Evolutionary conservation across 2,113 vertebrate genomes (phyloP).

Genomic region (Machaerirhynchus nigripectus): DNA sequence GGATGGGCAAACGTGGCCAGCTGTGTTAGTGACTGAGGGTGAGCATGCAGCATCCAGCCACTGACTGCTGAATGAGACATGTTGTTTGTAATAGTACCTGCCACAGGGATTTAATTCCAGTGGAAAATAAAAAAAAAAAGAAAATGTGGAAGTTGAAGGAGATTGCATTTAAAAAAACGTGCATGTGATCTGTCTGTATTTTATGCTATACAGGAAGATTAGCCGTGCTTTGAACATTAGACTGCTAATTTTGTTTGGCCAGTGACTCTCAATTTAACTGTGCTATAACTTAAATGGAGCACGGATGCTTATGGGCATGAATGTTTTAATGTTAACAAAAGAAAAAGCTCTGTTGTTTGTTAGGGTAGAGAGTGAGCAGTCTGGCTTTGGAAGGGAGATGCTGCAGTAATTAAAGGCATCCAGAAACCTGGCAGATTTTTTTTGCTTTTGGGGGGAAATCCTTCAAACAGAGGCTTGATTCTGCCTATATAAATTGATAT

Average conservation of each 20-base stretch:
- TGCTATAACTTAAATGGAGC: background rate
- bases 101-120: background rate
- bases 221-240: background rate
- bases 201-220: background rate
- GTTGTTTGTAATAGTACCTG: background rate
- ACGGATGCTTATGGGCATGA: fast-evolving
- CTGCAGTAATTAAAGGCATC: background rate
- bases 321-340: background rate
- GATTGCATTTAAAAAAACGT: background rate
- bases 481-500: background rate
- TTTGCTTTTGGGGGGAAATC: background rate
- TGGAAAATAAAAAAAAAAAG: background rate
- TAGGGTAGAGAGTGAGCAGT: background rate
- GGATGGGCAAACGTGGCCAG: background rate
- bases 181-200: background rate
- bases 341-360: background rate
- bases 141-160: background rate
- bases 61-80: background rate
- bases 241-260: background rate
- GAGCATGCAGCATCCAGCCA: background rate
- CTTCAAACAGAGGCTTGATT: background rate
- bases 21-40: background rate
- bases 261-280: background rate
- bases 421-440: background rate
- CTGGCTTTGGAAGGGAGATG: background rate